Percentiles rank a stretch among this genome's conserved stretches.
Conservation (phyloP, 2,888 invertebrate genomes). For the Teleiodes luculella region DNA sequence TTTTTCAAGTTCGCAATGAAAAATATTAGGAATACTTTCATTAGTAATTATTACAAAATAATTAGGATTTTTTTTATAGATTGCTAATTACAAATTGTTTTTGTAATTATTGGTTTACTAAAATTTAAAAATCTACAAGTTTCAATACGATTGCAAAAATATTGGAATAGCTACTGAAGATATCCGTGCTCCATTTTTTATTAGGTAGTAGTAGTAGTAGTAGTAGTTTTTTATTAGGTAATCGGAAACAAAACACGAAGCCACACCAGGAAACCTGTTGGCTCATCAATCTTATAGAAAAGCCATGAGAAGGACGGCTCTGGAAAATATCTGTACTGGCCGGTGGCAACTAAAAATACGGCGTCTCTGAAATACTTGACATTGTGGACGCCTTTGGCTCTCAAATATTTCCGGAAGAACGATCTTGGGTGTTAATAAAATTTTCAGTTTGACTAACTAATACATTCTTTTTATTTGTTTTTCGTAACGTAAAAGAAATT, state of each 20-base stretch:
- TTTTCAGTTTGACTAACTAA: background rate
- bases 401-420: constrained; percentile 50
- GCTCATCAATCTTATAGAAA: constrained; percentile 41
- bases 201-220: too few species aligned
- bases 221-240: too few species aligned
- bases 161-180: too few species aligned
- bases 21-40: background rate
- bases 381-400: constrained; percentile 56
- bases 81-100: too few species aligned
- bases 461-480: background rate
- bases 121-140: too few species aligned
- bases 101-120: too few species aligned
- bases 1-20: background rate
- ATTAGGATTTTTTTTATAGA: too few species aligned
- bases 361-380: constrained; percentile 61
- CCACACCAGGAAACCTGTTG: constrained; percentile 26
- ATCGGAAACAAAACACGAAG: constrained; percentile 4
- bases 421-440: constrained; percentile 1
- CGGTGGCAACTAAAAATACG: constrained; percentile 46
- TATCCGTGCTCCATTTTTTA: too few species aligned
- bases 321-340: constrained; percentile 33
- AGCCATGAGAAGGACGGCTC: constrained; percentile 47
- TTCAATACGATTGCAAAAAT: too few species aligned
- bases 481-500: too few species aligned
- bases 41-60: too few species aligned